Evolutionary conservation across 2,797 vertebrate genomes (phyloP).

Genomic region (Babyrousa celebensis): DNA sequence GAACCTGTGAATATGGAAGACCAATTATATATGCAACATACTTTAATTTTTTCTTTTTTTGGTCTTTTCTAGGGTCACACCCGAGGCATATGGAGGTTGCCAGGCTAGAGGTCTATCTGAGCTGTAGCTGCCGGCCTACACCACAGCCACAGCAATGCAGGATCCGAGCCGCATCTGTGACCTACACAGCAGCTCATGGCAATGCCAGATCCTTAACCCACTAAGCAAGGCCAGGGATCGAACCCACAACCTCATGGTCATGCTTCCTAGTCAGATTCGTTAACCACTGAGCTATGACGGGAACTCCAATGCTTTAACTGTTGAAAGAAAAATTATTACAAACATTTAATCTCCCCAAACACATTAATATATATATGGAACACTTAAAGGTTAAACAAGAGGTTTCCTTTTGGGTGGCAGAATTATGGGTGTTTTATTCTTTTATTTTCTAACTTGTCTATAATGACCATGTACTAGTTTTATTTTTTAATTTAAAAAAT

Average conservation of each 20-base stretch:
- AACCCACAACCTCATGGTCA: too few relatives aligned
- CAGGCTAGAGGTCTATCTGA: too few relatives aligned
- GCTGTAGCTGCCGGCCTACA: too few relatives aligned
- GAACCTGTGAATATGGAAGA: neutral
- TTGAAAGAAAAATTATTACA: slow-evolving; percentile 40
- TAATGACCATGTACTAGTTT: neutral
- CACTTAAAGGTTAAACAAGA: neutral
- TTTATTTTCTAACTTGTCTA: slow-evolving; percentile 61
- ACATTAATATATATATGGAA: neutral
- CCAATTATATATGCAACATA: neutral
- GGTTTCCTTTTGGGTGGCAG: neutral
- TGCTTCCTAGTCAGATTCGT: too few relatives aligned
- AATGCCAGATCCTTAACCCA: too few relatives aligned
- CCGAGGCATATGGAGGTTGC: too few relatives aligned
- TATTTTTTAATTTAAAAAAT: slow-evolving; percentile 6
- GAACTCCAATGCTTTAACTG: neutral
- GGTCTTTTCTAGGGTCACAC: too few relatives aligned
- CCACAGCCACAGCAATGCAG: too few relatives aligned
- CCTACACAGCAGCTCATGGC: too few relatives aligned
- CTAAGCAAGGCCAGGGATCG: too few relatives aligned
- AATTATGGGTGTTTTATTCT: slow-evolving; percentile 24
- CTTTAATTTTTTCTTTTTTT: neutral
- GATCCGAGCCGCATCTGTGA: too few relatives aligned
- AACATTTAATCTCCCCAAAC: slow-evolving; percentile 46
- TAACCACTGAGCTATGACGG: too few relatives aligned